These are phyloP conservation scores for Spilosoma lubricipeda DNA, from an alignment of 2,888 invertebrate genomes.

Conservation along the genomic window DNA sequence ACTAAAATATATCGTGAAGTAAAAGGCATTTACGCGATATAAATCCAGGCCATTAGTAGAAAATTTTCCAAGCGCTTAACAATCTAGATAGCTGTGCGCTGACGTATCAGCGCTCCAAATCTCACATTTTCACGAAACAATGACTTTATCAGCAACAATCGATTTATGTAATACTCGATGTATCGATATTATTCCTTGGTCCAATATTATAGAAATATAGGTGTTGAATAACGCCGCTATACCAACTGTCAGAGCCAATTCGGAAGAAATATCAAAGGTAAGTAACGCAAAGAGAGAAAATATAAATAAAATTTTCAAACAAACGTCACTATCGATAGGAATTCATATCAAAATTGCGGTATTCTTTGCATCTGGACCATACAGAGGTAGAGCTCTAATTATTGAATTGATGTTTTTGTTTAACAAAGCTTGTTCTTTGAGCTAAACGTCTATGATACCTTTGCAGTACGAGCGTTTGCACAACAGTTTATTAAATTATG, in stretches of 20 bases:
- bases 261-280: conserved; percentile 41
- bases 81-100: conserved; percentile 29
- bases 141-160: conserved; percentile 33
- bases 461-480: neutral
- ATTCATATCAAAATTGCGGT: conserved; percentile 59
- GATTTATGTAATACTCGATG: neutral
- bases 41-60: conserved; percentile 44
- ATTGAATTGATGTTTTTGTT: neutral
- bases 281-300: conserved; percentile 37
- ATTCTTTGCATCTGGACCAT: conserved; percentile 57
- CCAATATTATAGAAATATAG: conserved; percentile 43
- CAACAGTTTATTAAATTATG: neutral
- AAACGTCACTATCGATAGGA: conserved; percentile 54
- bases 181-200: conserved; percentile 34
- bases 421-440: neutral
- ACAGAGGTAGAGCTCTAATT: neutral
- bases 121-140: conserved; percentile 42
- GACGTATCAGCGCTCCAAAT: conserved; percentile 42
- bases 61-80: conserved; percentile 40
- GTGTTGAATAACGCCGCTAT: conserved; percentile 32
- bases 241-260: conserved; percentile 50
- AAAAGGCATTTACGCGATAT: conserved; percentile 27
- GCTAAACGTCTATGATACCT: neutral
- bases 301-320: conserved; percentile 53
- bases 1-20: neutral